phyloP scores from a whole-genome alignment of 2,888 invertebrate species.

The Stenichneumon culpator region DNA sequence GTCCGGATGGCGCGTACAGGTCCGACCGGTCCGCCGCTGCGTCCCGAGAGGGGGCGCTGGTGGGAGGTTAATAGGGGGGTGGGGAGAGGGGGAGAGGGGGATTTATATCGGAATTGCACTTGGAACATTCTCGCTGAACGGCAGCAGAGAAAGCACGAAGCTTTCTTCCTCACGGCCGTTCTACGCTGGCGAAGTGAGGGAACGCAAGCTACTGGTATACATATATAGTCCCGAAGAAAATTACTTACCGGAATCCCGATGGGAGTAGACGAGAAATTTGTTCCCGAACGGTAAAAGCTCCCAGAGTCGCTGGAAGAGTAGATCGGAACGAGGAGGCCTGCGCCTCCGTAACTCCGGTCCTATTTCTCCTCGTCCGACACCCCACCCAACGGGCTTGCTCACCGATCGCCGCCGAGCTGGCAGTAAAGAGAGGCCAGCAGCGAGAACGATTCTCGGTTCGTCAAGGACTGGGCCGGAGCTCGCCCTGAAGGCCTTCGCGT shows the following conservation, averaged over 20 bases:
- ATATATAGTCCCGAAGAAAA: constrained; percentile 61
- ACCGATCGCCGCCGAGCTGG: background rate
- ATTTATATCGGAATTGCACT: constrained; percentile 59
- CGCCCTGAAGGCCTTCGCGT: background rate
- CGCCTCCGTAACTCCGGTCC: constrained; percentile 32
- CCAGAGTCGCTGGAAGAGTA: constrained; percentile 32
- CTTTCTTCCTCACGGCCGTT: constrained; percentile 17
- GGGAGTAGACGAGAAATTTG: constrained; percentile 67
- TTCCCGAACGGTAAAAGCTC: constrained; percentile 67
- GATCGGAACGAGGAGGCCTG: constrained; percentile 33
- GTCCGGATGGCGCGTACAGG: constrained; percentile 15
- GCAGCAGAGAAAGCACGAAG: constrained; percentile 44
- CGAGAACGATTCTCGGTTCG: constrained; percentile 25
- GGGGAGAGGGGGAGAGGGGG: background rate
- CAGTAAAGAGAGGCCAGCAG: constrained; percentile 40
- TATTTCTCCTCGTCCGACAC: constrained; percentile 46
- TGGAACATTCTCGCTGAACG: constrained; percentile 25
- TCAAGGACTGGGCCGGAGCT: background rate
- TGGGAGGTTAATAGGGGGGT: background rate
- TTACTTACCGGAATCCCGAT: constrained; percentile 69
- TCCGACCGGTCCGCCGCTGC: constrained; percentile 30
- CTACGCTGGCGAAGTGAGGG: constrained; percentile 23
- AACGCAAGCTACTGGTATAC: background rate
- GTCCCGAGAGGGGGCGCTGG: background rate
- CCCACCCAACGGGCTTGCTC: constrained; percentile 10